Conservation (phyloP, 1,140 invertebrate genomes). For the Diorhabda sublineata region DNA sequence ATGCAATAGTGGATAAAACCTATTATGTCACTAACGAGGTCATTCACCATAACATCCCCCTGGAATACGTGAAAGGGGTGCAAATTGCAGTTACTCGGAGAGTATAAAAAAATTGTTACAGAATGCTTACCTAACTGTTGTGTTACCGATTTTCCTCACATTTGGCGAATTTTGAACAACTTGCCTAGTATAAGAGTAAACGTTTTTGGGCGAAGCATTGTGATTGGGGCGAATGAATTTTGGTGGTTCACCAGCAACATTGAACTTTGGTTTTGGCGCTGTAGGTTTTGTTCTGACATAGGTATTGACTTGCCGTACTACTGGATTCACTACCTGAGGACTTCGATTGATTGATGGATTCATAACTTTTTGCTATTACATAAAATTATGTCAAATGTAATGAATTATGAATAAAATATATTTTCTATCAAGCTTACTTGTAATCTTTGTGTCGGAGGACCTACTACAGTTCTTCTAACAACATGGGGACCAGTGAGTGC, state of each 20-base stretch:
- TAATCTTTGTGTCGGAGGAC: slow-evolving; percentile 7
- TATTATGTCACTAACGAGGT: slow-evolving; percentile 2
- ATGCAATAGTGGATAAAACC: too few species aligned
- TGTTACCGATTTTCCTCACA: slow-evolving; percentile 32
- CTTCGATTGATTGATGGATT: slow-evolving; percentile 22
- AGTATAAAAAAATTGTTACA: too few species aligned
- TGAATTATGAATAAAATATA: too few species aligned
- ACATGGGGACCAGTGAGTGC: slow-evolving; percentile 23
- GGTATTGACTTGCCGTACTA: not conserved
- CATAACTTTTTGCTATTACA: slow-evolving; percentile 21
- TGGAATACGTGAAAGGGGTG: not conserved
- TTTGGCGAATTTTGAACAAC: not conserved
- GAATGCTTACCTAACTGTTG: slow-evolving; percentile 24
- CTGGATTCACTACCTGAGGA: slow-evolving; percentile 7
- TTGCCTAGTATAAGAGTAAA: slow-evolving; percentile 25
- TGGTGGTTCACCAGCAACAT: slow-evolving; percentile 10
- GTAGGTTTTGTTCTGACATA: slow-evolving; percentile 24
- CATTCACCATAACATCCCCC: not conserved
- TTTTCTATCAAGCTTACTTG: not conserved
- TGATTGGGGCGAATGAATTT: slow-evolving; percentile 5
- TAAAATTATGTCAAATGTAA: not conserved
- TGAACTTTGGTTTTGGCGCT: slow-evolving; percentile 26
- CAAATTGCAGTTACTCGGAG: not conserved
- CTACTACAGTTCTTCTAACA: slow-evolving; percentile 8
- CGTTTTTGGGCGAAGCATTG: slow-evolving; percentile 17